A percentile compares a stretch with the other conserved stretches of the same genome.
These are phyloP conservation scores for Panthera tigris DNA, from an alignment of 2,113 vertebrate genomes.

Conservation along the genomic window DNA sequence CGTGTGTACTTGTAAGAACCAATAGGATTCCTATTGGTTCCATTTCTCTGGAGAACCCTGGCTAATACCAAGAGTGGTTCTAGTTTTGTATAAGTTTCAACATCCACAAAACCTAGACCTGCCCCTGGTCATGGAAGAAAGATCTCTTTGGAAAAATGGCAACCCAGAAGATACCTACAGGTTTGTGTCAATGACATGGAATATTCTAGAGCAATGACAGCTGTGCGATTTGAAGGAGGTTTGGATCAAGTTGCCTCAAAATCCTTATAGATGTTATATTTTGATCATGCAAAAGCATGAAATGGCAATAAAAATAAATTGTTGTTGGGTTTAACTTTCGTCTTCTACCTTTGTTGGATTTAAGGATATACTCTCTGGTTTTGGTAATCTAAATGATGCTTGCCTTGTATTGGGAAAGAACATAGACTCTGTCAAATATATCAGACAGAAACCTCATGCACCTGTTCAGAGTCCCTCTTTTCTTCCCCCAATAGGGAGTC, in stretches of 20 bases:
- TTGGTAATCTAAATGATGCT: background rate
- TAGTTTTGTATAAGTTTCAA: background rate
- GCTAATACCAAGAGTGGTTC: background rate
- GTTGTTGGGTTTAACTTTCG: background rate
- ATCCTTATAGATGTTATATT: background rate
- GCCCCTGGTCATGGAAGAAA: background rate
- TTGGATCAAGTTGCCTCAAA: background rate
- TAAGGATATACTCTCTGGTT: background rate
- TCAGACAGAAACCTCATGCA: background rate
- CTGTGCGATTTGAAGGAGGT: background rate
- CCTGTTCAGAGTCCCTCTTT: background rate
- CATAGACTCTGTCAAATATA: background rate
- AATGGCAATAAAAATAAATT: background rate
- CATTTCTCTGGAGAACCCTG: background rate
- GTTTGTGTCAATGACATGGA: background rate
- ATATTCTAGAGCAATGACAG: background rate
- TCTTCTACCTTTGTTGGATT: background rate
- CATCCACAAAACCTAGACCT: background rate
- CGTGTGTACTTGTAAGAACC: background rate
- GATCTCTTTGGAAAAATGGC: background rate
- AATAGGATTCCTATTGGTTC: background rate
- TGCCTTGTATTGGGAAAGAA: background rate
- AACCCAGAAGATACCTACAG: background rate
- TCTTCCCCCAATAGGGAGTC: background rate
- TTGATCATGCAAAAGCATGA: background rate